These are phyloP conservation scores for Microctenopoma stevenorrisi DNA, from an alignment of 2,797 vertebrate genomes.

Conservation along the genomic window DNA sequence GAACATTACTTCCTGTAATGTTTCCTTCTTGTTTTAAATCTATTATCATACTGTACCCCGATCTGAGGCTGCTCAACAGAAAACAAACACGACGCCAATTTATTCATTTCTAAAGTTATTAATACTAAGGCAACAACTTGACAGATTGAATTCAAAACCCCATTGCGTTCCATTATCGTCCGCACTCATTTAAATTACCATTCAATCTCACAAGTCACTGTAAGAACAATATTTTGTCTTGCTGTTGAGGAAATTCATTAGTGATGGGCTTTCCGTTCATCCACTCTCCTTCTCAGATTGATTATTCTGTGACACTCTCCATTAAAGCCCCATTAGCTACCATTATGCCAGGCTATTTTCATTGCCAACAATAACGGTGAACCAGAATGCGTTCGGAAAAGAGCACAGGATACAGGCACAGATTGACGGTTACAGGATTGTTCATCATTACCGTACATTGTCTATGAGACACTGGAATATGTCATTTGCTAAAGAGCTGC, in stretches of 20 bases:
- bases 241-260: conserved; percentile 68
- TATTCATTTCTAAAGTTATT: conserved; percentile 30
- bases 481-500: conserved; percentile 67
- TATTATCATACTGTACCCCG: conserved; percentile 24
- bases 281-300: conserved; percentile 63
- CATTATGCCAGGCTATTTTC: conserved; percentile 76
- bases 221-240: conserved; percentile 62
- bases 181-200: conserved; percentile 46
- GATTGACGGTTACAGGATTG: conserved; percentile 75
- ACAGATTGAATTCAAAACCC: conserved; percentile 50
- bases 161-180: conserved; percentile 35
- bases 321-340: conserved; percentile 80
- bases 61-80: conserved; percentile 24
- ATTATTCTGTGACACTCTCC: conserved; percentile 76
- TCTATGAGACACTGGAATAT: conserved; percentile 66
- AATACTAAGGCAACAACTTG: conserved; percentile 31
- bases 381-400: conserved; percentile 54
- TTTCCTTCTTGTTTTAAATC: conserved; percentile 19
- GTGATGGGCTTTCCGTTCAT: conserved; percentile 50
- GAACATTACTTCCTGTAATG: conserved; percentile 21
- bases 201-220: conserved; percentile 42
- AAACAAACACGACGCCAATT: conserved; percentile 29
- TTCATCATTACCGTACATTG: conserved; percentile 78
- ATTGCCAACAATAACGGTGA: conserved; percentile 72
- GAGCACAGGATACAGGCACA: conserved; percentile 49